These are phyloP conservation scores for Eolophus roseicapilla DNA, from an alignment of 2,113 vertebrate species.

Conservation along the genomic window DNA sequence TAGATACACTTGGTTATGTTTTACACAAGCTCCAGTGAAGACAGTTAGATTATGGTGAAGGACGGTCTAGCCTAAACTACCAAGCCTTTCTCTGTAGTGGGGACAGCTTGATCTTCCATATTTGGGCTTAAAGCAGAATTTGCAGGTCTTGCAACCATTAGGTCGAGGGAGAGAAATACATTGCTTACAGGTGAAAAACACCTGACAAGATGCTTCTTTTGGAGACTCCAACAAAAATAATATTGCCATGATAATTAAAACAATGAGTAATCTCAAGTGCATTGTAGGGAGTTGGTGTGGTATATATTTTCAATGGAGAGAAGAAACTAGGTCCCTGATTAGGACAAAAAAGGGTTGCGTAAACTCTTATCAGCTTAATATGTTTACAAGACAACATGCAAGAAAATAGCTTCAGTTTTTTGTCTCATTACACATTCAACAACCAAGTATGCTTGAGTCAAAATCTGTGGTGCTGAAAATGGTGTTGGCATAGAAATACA, in stretches of 20 bases:
- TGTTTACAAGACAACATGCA: neutral
- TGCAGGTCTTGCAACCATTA: fast-evolving
- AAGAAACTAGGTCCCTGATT: neutral
- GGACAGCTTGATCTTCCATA: neutral
- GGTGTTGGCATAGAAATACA: neutral
- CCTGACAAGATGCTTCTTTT: neutral
- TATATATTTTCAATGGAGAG: neutral
- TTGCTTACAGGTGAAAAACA: neutral
- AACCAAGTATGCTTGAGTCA: neutral
- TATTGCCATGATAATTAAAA: neutral
- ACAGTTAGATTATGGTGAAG: neutral
- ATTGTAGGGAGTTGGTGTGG: neutral
- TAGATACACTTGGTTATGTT: neutral
- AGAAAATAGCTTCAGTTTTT: neutral
- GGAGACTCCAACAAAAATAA: neutral
- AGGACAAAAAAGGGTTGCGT: neutral
- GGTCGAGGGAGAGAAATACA: neutral
- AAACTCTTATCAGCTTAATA: neutral
- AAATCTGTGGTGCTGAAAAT: neutral
- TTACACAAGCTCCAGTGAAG: neutral
- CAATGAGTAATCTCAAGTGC: neutral
- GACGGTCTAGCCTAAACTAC: neutral
- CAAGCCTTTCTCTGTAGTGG: neutral
- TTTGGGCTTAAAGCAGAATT: neutral
- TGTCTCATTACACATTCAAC: neutral